Base-by-base conservation (phyloP, 1,140 invertebrate species). In the Caligus rogercresseyi region DNA sequence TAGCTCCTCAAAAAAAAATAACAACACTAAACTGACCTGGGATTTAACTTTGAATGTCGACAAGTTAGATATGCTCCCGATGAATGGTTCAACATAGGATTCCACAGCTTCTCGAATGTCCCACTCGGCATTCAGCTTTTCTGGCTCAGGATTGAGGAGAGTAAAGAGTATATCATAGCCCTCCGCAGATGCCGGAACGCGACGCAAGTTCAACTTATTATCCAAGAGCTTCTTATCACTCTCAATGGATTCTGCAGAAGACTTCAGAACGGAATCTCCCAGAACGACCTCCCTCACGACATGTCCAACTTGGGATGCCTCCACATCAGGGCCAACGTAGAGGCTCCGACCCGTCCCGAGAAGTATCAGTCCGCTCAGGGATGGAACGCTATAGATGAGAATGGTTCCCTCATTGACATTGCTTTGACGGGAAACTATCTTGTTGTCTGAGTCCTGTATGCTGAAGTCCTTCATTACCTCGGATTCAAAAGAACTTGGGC, bases 81-180 rank as follows among this genome's bases (percentile, higher is more conserved):
- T n/a, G 25, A 63, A 57, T 2, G 61, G 61, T 11, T 63, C 25
- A 14, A 63, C 14, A 25, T 63, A 55, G 15, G 1, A 11, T n/a
- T 63, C n/a, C 3, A 63, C 24, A 23, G 52, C 61, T 15, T 26
- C 13, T 24, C 57, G 15, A 26, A 63, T 57, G n/a, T 63, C 52
- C 61, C 61, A 63, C 14, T n/a, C 19, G n/a, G 54, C 16, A 2
- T 19, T 14, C 7, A 26, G n/a, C 18, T 14, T 15, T 16, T 63
- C 61, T 19, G 61, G 61, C 43, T 63, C 52, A 55, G 61, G 61
- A 21, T 53, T n/a, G 15, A 63, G 16, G 15, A 63, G 25, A 11
- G 61, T 53, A 19, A 60, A 60, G 7, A 60, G 25, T 3, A 60
- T 43, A n/a, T 60, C 57, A 25, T 26, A 43, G 2, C 23, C 23